Evolutionary conservation across 2,888 invertebrate genomes (phyloP).

Genomic region (Masnerella sp.): DNA sequence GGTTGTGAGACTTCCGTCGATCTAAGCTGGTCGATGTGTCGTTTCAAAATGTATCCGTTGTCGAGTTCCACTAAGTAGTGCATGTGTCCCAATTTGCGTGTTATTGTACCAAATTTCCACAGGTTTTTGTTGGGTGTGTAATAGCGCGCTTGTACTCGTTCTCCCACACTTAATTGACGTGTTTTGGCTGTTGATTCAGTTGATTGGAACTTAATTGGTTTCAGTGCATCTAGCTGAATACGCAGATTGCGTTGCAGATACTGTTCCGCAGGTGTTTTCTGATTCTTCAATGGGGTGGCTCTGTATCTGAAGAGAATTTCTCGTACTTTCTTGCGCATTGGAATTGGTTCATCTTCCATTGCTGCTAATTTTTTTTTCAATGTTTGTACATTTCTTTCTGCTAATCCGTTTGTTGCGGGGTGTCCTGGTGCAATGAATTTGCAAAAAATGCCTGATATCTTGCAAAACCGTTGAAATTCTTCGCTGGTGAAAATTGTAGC

Average conservation of each 20-base stretch:
- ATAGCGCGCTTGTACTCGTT: slow-evolving; percentile 33
- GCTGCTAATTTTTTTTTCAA: slow-evolving; percentile 15
- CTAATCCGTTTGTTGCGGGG: slow-evolving; percentile 44
- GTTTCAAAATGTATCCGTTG: slow-evolving; percentile 28
- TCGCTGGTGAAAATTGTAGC: slow-evolving; percentile 56
- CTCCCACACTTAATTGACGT: slow-evolving; percentile 31
- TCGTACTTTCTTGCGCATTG: slow-evolving; percentile 19
- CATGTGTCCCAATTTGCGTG: slow-evolving; percentile 8
- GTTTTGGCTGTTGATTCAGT: not conserved
- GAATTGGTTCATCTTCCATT: slow-evolving; percentile 9
- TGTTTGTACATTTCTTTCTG: slow-evolving; percentile 43
- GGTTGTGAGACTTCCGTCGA: not conserved
- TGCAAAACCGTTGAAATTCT: slow-evolving; percentile 41
- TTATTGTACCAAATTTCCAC: slow-evolving; percentile 20
- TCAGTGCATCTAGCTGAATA: slow-evolving; percentile 18
- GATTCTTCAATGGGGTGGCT: slow-evolving; percentile 18
- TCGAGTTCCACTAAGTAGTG: slow-evolving; percentile 26
- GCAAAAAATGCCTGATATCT: slow-evolving; percentile 15
- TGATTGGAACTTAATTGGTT: slow-evolving; percentile 5
- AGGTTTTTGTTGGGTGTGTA: slow-evolving; percentile 21
- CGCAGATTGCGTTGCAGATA: slow-evolving; percentile 8
- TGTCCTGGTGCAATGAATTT: slow-evolving; percentile 49
- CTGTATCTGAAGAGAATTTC: slow-evolving; percentile 43
- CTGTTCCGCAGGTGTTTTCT: slow-evolving; percentile 25
- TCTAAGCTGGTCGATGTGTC: slow-evolving; percentile 18